Evolutionary conservation across 2,797 vertebrate species (phyloP), one percentile per base, ranked within the genome.

Genomic region (Gambusia yucatana): DNA sequence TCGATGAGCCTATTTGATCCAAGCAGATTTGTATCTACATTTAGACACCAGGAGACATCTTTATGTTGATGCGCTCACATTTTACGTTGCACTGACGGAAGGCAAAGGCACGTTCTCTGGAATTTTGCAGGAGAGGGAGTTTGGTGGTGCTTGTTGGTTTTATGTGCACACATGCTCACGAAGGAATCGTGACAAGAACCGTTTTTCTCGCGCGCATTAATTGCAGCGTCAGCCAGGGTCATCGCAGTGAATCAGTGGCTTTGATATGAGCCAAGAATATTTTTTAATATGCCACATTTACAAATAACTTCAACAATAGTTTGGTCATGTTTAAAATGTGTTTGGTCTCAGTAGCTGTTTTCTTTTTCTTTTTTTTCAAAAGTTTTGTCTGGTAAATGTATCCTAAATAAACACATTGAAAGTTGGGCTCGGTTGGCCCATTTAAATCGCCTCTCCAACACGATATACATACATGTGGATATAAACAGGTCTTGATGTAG

Each of bases 261-360:
- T 43, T 92, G 92, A 83, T 90, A 88, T 91, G 85, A 52, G 85
- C 89, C 87, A 82, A 90, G n/a, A 55, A 4, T 13, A 93, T 70
- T 93, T 93, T 88, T 94, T 94, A 94, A 91, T 89, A 87, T 94
- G 91, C 86, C 92, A 91, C 94, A 94, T 94, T 95, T 95, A 86
- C 91, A 94, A 93, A 93, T 93, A 94, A 84, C 73, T 33, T 84
- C 74, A 59, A 73, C 73, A 86, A 81, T 14, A 22, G 20, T 25
- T 69, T 81, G 28, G 81, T 77, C 8, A 6, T 59, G 50, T 50
- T 28, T 22, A 89, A 76, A 46, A 87, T 59, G 69, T 83, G 87
- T 33, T 59, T 50, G 43, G 75, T 6, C 30, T 82, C 70, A n/a
- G 22, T 63, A 16, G 11, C 1, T 3, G 1, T 6, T 28, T 47